A percentile compares a stretch with the other conserved stretches of the same genome.
Conservation (phyloP, 2,797 vertebrate genomes). For the Tarsius wallacei region DNA sequence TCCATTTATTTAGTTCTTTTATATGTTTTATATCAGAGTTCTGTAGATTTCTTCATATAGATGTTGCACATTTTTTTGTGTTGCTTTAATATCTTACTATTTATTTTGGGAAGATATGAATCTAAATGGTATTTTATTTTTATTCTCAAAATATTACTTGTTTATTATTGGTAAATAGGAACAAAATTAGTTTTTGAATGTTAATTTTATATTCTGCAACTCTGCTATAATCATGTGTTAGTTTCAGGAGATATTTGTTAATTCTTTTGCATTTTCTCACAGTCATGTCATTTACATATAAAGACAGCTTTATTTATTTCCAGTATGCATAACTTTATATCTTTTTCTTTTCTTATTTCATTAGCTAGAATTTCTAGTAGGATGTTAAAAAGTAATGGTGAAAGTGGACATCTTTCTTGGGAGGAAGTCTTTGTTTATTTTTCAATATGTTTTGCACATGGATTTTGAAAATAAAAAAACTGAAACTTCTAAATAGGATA, state of each 20-base stretch:
- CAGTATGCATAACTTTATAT: background rate
- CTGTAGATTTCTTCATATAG: background rate
- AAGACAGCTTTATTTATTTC: background rate
- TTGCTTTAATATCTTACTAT: background rate
- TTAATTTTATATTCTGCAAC: background rate
- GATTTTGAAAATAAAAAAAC: background rate
- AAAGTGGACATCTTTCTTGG: background rate
- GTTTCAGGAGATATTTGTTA: background rate
- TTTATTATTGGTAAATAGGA: background rate
- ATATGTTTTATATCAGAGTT: background rate
- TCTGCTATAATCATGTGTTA: background rate
- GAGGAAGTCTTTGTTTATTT: background rate
- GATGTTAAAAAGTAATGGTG: background rate
- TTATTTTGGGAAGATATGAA: background rate
- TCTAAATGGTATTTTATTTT: background rate
- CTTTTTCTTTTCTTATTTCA: background rate
- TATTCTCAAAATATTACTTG: background rate
- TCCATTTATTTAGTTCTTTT: background rate
- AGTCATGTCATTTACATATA: background rate
- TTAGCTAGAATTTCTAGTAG: background rate
- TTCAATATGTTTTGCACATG: background rate
- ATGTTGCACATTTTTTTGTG: background rate
- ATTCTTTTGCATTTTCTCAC: background rate
- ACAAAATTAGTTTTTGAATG: background rate
- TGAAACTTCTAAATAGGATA: background rate